Conservation (phyloP, 2,888 invertebrate species). For the Pseudococcus jackbeardsleyi region DNA sequence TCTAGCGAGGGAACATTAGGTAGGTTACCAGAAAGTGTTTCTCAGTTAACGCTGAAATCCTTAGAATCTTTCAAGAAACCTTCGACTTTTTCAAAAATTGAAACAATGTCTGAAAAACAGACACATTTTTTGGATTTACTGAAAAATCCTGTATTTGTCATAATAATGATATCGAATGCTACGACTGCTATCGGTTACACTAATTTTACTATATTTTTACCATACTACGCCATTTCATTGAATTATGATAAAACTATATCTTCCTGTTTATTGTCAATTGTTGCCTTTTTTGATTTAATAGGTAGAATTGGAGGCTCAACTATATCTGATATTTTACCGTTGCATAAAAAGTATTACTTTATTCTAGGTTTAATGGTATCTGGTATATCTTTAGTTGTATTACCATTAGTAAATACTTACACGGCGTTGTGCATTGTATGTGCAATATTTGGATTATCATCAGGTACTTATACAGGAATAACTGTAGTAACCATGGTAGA, state of each 20-base stretch:
- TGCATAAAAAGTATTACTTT: constrained; percentile 87
- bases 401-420: constrained; percentile 80
- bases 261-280: constrained; percentile 83
- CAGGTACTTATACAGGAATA: constrained; percentile 87
- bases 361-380: constrained; percentile 84
- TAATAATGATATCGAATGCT: constrained; percentile 86
- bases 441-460: constrained; percentile 84
- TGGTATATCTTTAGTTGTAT: constrained; percentile 79
- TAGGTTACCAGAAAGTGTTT: constrained; percentile 36
- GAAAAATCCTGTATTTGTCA: constrained; percentile 84
- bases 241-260: constrained; percentile 80
- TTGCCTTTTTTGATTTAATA: constrained; percentile 84
- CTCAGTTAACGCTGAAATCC: constrained; percentile 25
- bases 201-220: constrained; percentile 86
- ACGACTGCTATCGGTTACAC: constrained; percentile 90
- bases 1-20: constrained; percentile 35
- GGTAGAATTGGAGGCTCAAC: constrained; percentile 90
- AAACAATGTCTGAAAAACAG: neutral
- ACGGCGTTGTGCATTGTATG: constrained; percentile 78
- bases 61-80: constrained; percentile 11
- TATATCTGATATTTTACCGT: constrained; percentile 81
- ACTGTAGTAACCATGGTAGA: constrained; percentile 91
- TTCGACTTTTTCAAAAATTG: neutral
- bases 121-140: constrained; percentile 71
- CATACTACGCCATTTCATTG: constrained; percentile 80